These are phyloP conservation scores for Adrianichthys oophorus DNA, from an alignment of 2,797 vertebrate genomes.

Conservation along the genomic window DNA sequence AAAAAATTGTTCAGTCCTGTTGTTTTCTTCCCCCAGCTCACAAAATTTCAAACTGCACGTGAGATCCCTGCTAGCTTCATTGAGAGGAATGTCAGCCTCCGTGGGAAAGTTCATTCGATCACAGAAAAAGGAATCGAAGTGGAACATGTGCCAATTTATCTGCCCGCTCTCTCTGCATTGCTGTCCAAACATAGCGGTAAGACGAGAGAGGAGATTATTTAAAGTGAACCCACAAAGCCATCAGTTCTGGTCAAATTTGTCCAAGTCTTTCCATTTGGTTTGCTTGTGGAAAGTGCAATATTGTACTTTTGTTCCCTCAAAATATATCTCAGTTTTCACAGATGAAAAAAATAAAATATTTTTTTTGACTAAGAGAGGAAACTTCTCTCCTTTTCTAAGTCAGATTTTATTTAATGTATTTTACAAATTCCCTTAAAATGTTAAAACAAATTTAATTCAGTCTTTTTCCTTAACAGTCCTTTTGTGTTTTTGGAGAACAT, in stretches of 20 bases:
- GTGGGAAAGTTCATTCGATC: slow-evolving; percentile 81
- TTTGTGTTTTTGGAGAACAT: too few relatives aligned
- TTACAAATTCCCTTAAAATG: too few relatives aligned
- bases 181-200: slow-evolving; percentile 80
- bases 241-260: not conserved
- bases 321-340: too few relatives aligned
- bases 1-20: slow-evolving; percentile 1
- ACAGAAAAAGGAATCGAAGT: slow-evolving; percentile 85
- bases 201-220: slow-evolving; percentile 23
- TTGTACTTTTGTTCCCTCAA: not conserved
- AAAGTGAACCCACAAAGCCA: not conserved
- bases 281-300: too few relatives aligned
- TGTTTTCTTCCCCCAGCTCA: slow-evolving; percentile 57
- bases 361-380: too few relatives aligned
- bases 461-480: too few relatives aligned
- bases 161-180: slow-evolving; percentile 83
- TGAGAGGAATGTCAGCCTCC: slow-evolving; percentile 85
- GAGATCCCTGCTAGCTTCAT: slow-evolving; percentile 89
- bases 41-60: slow-evolving; percentile 82
- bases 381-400: too few relatives aligned
- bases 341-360: too few relatives aligned
- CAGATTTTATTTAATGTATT: too few relatives aligned
- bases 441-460: too few relatives aligned
- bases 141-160: slow-evolving; percentile 87
- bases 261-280: not conserved